phyloP scores from a whole-genome alignment of 2,797 vertebrate genomes.

The Eutrigla gurnardus region DNA sequence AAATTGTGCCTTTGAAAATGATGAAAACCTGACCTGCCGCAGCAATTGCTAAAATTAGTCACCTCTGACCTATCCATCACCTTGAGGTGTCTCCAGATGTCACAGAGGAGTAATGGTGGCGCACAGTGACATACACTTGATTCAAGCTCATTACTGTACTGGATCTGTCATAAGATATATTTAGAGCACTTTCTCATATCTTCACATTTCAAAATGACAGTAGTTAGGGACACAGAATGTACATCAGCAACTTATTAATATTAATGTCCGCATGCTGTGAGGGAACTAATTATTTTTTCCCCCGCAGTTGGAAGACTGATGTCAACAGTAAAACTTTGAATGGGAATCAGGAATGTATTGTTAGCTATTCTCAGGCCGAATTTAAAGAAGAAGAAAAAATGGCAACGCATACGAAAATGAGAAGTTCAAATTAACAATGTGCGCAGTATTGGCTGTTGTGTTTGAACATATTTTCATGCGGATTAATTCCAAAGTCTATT shows the following conservation, averaged over 20 bases:
- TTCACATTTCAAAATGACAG: slow-evolving; percentile 77
- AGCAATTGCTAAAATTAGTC: slow-evolving; percentile 75
- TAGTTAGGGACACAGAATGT: slow-evolving; percentile 77
- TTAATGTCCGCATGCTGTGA: slow-evolving; percentile 79
- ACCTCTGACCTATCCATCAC: slow-evolving; percentile 78
- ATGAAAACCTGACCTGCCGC: slow-evolving; percentile 64
- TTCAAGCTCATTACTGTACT: slow-evolving; percentile 81
- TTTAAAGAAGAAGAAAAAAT: slow-evolving; percentile 24
- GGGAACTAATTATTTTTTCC: slow-evolving; percentile 82
- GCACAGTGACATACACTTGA: slow-evolving; percentile 77
- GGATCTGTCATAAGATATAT: slow-evolving; percentile 79
- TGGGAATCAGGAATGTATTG: slow-evolving; percentile 58
- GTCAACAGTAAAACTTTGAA: slow-evolving; percentile 73
- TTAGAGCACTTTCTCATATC: slow-evolving; percentile 75
- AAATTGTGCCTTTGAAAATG: slow-evolving; percentile 69
- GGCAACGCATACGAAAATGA: slow-evolving; percentile 42
- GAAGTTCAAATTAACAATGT: slow-evolving; percentile 66
- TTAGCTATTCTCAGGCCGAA: slow-evolving; percentile 46
- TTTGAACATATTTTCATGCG: slow-evolving; percentile 63
- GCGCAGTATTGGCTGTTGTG: slow-evolving; percentile 21
- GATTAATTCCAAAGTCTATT: slow-evolving; percentile 65
- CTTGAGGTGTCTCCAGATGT: slow-evolving; percentile 49
- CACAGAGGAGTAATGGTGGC: slow-evolving; percentile 61
- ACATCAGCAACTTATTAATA: slow-evolving; percentile 77
- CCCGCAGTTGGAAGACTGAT: slow-evolving; percentile 62